phyloP scores from a whole-genome alignment of 2,888 invertebrate genomes.

The Andrena haemorrhoa region DNA sequence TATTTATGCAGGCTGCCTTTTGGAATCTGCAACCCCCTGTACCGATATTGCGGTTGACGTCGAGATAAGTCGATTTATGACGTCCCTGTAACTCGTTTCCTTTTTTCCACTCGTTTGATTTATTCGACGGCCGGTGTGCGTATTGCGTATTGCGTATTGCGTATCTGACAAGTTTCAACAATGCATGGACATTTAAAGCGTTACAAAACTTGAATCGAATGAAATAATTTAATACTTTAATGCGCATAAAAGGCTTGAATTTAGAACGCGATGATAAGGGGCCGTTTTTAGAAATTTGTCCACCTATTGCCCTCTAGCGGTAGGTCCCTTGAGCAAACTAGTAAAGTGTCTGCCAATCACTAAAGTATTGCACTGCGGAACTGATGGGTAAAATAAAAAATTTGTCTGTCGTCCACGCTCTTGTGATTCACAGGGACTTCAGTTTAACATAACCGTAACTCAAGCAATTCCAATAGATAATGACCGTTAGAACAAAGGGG shows the following conservation, averaged over 20 bases:
- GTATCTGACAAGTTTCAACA: slow-evolving; percentile 21
- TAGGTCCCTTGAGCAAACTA: too few relatives aligned
- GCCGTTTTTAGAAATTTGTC: too few relatives aligned
- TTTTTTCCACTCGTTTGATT: slow-evolving; percentile 30
- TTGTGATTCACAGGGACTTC: not conserved
- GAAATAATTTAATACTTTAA: not conserved
- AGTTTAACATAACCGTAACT: not conserved
- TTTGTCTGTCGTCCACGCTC: not conserved
- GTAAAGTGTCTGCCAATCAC: too few relatives aligned
- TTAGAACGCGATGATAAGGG: not conserved
- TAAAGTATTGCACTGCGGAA: too few relatives aligned
- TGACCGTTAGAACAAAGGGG: slow-evolving; percentile 1
- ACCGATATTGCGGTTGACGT: slow-evolving; percentile 15
- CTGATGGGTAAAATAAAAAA: not conserved
- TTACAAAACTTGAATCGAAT: not conserved
- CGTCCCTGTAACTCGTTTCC: slow-evolving; percentile 4
- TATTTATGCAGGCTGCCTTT: slow-evolving; percentile 19
- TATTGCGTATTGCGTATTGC: slow-evolving; percentile 23
- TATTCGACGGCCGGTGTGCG: slow-evolving; percentile 28
- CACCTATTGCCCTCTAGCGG: too few relatives aligned
- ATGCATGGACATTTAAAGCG: not conserved
- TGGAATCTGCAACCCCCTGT: not conserved
- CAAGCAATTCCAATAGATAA: slow-evolving; percentile 2
- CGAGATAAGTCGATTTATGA: slow-evolving; percentile 56
- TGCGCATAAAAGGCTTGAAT: not conserved